A percentile compares a stretch with the other conserved stretches of the same genome.
Evolutionary conservation across 1,140 invertebrate genomes (phyloP).

Genomic region (Apis laboriosa): DNA sequence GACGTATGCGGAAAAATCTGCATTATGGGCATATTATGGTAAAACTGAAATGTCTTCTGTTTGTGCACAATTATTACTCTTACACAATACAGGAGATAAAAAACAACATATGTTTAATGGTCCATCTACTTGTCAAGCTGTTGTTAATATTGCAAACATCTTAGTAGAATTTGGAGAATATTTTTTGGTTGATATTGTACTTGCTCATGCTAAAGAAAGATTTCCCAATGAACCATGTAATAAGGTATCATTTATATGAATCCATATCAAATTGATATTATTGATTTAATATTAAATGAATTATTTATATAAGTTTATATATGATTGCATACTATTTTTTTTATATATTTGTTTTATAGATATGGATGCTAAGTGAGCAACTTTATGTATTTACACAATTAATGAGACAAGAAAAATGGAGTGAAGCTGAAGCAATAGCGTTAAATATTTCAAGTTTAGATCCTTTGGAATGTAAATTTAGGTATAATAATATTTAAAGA

Average conservation of each 20-base stretch:
- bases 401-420: slow-evolving; percentile 87
- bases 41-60: slow-evolving; percentile 91
- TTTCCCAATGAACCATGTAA: slow-evolving; percentile 84
- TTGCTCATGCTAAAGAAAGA: slow-evolving; percentile 83
- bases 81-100: slow-evolving; percentile 85
- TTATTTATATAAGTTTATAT: not conserved
- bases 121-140: slow-evolving; percentile 86
- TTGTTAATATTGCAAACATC: slow-evolving; percentile 86
- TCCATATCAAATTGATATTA: not conserved
- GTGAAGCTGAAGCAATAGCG: slow-evolving; percentile 88
- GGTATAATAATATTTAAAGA: slow-evolving; percentile 64
- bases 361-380: slow-evolving; percentile 87
- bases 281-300: not conserved
- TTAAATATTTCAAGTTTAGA: slow-evolving; percentile 87
- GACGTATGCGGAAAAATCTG: slow-evolving; percentile 89
- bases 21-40: slow-evolving; percentile 93
- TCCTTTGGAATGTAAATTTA: slow-evolving; percentile 84
- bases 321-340: not conserved
- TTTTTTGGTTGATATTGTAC: slow-evolving; percentile 80
- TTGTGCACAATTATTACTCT: slow-evolving; percentile 88
- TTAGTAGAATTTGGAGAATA: slow-evolving; percentile 85
- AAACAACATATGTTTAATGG: slow-evolving; percentile 84
- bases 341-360: slow-evolving; percentile 73
- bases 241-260: slow-evolving; percentile 61
- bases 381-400: slow-evolving; percentile 83